Percentiles rank a stretch among this genome's conserved stretches.
phyloP scores from a whole-genome alignment of 37 sponge, comb jelly and placozoan genomes.

The Oopsacas minuta region DNA sequence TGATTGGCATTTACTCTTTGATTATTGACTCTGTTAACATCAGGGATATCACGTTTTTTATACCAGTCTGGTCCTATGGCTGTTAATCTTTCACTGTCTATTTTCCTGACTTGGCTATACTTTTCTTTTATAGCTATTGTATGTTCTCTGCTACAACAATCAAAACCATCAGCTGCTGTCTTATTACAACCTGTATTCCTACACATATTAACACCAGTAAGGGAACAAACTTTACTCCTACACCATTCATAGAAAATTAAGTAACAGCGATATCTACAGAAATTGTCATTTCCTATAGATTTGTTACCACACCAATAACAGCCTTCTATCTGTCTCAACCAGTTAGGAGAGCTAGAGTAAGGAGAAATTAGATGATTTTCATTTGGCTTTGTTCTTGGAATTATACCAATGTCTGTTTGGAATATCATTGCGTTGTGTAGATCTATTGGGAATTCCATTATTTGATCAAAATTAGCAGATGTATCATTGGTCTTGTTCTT shows the following conservation, averaged over 20 bases:
- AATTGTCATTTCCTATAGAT: background rate
- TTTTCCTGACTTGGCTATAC: background rate
- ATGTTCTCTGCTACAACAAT: conserved; percentile 7
- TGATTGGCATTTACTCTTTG: background rate
- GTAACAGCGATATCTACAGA: background rate
- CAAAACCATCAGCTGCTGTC: background rate
- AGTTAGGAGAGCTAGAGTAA: background rate
- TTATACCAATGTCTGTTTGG: background rate
- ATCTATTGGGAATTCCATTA: background rate
- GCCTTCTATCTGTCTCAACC: background rate
- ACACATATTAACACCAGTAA: background rate
- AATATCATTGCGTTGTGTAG: background rate
- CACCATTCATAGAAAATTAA: conserved; percentile 4
- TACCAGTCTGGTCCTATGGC: background rate
- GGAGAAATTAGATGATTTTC: background rate
- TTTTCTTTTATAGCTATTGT: background rate
- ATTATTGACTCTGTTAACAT: too few relatives aligned
- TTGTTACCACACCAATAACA: background rate
- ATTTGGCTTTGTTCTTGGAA: background rate
- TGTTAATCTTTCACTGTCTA: background rate
- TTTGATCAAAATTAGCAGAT: too few relatives aligned
- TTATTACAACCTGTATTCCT: background rate
- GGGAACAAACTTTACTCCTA: background rate
- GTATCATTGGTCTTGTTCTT: too few relatives aligned
- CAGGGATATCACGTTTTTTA: background rate